phyloP scores from a whole-genome alignment of 2,797 vertebrate genomes.

The Phalloptychus januarius region DNA sequence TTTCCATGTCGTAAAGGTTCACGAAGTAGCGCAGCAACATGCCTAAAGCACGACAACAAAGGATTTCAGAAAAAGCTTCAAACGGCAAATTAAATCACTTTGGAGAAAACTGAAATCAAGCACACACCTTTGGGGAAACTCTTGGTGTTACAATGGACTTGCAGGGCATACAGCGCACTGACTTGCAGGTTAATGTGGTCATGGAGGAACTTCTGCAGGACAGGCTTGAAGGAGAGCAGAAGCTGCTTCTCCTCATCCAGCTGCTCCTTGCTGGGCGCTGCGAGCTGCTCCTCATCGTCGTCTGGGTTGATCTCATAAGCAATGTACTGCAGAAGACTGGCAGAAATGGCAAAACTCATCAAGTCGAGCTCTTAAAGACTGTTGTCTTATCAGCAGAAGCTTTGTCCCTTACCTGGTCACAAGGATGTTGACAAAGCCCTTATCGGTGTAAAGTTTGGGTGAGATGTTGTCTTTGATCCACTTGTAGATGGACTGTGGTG shows the following conservation, averaged over 20 bases:
- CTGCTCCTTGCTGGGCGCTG: slow-evolving; percentile 92
- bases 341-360: not conserved
- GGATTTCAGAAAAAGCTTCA: not conserved
- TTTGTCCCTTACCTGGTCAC: slow-evolving; percentile 88
- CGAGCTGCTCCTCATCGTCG: slow-evolving; percentile 90
- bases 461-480: slow-evolving; percentile 99
- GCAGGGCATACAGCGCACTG: slow-evolving; percentile 93
- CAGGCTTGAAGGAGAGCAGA: slow-evolving; percentile 94
- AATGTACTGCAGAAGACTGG: slow-evolving; percentile 94
- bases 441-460: slow-evolving; percentile 97
- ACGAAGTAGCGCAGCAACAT: slow-evolving; percentile 99
- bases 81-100: not conserved
- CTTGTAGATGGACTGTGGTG: slow-evolving; percentile 97
- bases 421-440: slow-evolving; percentile 99
- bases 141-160: slow-evolving; percentile 96
- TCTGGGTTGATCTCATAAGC: slow-evolving; percentile 87
- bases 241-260: slow-evolving; percentile 94
- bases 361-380: not conserved
- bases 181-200: slow-evolving; percentile 96
- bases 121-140: slow-evolving; percentile 93
- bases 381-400: not conserved
- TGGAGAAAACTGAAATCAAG: not conserved
- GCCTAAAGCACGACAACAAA: slow-evolving; percentile 74
- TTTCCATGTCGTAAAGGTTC: slow-evolving; percentile 99
- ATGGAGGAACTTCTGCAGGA: slow-evolving; percentile 99